Base-by-base conservation (phyloP, 30 jellyfish, hydroid and myxozoan species). In the Rhopilema esculentum region DNA sequence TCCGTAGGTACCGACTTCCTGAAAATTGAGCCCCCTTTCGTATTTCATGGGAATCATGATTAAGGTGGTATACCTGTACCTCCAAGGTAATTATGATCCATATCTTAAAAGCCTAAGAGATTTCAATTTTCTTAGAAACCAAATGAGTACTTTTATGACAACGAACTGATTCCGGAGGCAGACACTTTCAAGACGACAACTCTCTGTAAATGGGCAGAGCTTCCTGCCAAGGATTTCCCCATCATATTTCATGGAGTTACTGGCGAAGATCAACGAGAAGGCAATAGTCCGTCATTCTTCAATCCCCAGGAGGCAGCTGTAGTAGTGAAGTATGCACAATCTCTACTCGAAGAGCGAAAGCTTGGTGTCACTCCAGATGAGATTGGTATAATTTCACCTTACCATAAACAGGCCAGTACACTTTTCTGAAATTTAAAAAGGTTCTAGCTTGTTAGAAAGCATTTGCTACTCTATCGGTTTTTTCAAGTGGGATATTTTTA, bases 261-360 rank as follows among this genome's bases (percentile, higher is more conserved):
- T 91, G 97, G 97, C 72, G 95, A 79, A 51, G 99, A 94, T 52
- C 69, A 63, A 31, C 74, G 99, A 9, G 99, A 94, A 72, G 97
- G 96, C 31, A 66, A 87, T 53, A 87, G 99, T 73, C 99, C 99
- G 7, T 94, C 99, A 1, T 94, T 95, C 80, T 94, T 94, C 91
- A 94, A 94, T 77, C 97, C 97, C 17, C 77, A 91, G 8, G 99
- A 94, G 61, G 99, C 97, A 32, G 96, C 66, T 21, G 94, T 71
- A 49, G 97, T 89, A 4, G 77, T 90, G 18, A 69, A 72, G 49
- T 94, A 89, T 64, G 99, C 89, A 25, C 88, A 79, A 70, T 25
- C 27, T 2, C 57, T 77, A 63, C 80, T 51, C 16, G 87, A 72
- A 1, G 76, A 62, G 74, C 24, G 63, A 21, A 66, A 77, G 16